Percentiles rank a stretch among this genome's conserved stretches.
Evolutionary conservation across 2,113 vertebrate genomes (phyloP).

Genomic region (Numida meleagris): DNA sequence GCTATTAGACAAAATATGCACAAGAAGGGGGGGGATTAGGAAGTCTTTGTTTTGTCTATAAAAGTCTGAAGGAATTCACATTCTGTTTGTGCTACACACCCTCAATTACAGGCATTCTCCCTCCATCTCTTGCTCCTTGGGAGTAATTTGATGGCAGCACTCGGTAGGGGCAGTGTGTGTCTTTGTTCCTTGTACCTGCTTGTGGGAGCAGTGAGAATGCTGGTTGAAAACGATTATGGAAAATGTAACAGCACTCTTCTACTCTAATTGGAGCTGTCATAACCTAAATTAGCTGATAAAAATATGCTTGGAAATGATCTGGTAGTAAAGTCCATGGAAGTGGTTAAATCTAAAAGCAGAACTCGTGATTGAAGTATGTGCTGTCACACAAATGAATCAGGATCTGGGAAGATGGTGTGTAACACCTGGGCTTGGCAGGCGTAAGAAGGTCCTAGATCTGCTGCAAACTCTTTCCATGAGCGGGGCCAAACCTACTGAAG

Average conservation of each 20-base stretch:
- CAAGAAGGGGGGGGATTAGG: accelerated
- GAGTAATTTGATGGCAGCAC: background rate
- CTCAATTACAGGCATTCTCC: background rate
- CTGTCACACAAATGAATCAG: background rate
- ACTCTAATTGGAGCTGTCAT: background rate
- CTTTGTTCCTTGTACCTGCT: background rate
- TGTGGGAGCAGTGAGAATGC: background rate
- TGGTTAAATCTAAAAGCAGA: background rate
- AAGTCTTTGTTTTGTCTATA: background rate
- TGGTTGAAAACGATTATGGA: background rate
- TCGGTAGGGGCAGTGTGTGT: background rate
- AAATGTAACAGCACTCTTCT: background rate
- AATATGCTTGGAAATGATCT: background rate
- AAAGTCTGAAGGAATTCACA: background rate
- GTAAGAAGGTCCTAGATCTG: background rate
- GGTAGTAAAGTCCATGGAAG: background rate
- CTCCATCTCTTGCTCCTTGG: background rate
- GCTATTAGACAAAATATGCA: accelerated
- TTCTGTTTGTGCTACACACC: background rate
- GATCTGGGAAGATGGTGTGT: background rate
- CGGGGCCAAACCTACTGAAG: background rate
- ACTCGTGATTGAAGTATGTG: background rate
- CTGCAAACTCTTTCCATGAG: background rate
- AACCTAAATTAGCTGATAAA: background rate
- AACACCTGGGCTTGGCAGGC: background rate